Percentiles rank a stretch among this genome's conserved stretches.
These are phyloP conservation scores for Drosophila koepferae DNA, from an alignment of 2,888 invertebrate species.

Conservation along the genomic window DNA sequence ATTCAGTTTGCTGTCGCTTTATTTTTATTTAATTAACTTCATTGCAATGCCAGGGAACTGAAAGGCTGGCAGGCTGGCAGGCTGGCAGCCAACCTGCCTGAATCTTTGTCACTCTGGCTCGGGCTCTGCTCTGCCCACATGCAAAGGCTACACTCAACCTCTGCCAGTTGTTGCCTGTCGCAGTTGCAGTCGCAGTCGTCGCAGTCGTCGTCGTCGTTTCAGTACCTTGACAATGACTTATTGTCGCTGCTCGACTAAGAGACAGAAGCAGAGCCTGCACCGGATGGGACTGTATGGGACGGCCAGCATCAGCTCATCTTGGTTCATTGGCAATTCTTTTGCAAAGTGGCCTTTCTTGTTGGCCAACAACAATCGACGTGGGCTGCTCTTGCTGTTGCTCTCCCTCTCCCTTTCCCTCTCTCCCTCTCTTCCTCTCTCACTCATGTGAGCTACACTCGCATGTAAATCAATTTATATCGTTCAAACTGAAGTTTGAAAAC, in stretches of 20 bases:
- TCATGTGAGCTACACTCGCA: constrained; percentile 45
- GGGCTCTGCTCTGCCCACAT: constrained; percentile 55
- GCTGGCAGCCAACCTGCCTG: constrained; percentile 39
- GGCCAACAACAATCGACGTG: constrained; percentile 31
- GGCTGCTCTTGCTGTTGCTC: constrained; percentile 36
- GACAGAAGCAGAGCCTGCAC: constrained; percentile 24
- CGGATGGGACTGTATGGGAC: constrained; percentile 12
- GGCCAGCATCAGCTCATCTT: constrained; percentile 48
- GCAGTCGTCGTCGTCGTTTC: constrained; percentile 60
- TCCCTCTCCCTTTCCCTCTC: no score
- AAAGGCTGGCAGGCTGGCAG: constrained; percentile 15
- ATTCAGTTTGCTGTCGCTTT: constrained; percentile 73
- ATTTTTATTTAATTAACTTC: constrained; percentile 79
- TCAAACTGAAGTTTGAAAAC: constrained; percentile 51
- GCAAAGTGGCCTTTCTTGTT: constrained; percentile 71
- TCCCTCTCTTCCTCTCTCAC: background rate
- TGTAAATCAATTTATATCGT: constrained; percentile 74
- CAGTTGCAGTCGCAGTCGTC: constrained; percentile 49
- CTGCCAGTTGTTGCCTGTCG: constrained; percentile 53
- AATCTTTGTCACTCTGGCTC: constrained; percentile 20
- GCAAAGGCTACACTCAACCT: constrained; percentile 50
- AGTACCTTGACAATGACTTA: constrained; percentile 79
- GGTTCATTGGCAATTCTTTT: constrained; percentile 72
- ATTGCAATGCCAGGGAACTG: constrained; percentile 58
- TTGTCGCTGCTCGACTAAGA: constrained; percentile 53